Evolutionary conservation across 2,888 invertebrate genomes (phyloP).

Genomic region (Patella depressa): DNA sequence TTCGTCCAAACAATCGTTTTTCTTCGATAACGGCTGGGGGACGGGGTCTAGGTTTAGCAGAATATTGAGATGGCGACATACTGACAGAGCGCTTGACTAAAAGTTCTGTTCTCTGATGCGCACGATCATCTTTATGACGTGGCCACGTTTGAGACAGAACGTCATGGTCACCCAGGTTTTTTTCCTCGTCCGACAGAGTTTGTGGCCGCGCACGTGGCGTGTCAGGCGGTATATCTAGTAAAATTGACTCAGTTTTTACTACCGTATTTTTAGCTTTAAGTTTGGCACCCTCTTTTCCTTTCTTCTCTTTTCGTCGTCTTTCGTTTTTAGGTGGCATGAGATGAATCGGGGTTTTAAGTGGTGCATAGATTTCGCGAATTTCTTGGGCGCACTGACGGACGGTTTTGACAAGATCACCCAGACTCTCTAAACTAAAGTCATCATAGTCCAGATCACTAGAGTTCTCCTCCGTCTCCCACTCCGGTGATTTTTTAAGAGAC

Average conservation of each 20-base stretch:
- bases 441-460: conserved; percentile 13
- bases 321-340: neutral
- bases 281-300: neutral
- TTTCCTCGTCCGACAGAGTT: neutral
- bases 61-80: neutral
- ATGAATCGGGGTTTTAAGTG: neutral
- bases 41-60: neutral
- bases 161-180: neutral
- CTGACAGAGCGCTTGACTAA: neutral
- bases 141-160: neutral
- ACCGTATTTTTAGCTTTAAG: neutral
- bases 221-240: neutral
- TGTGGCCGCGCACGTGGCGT: neutral
- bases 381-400: conserved; percentile 19
- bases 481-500: conserved; percentile 2
- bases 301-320: conserved; percentile 3
- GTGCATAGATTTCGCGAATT: conserved; percentile 16
- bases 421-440: conserved; percentile 21
- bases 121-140: neutral
- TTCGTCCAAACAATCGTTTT: neutral
- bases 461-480: neutral
- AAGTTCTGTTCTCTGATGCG: neutral
- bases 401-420: conserved; percentile 19
- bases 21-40: neutral
- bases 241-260: neutral